Base-by-base conservation (phyloP, 2,113 vertebrate genomes). In the Colinus virginianus region DNA sequence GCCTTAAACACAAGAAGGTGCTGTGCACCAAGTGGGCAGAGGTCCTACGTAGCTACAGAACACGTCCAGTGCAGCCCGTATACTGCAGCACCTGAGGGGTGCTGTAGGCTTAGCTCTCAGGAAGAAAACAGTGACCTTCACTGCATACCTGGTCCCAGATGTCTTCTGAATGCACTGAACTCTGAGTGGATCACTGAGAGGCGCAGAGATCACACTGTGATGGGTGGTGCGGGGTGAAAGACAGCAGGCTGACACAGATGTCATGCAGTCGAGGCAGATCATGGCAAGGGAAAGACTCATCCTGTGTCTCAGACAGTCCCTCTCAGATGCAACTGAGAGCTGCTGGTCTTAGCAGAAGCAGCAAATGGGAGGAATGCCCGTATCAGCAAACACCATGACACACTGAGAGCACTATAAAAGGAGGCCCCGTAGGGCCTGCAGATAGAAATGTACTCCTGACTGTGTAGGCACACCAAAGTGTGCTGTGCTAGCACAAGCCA, bases 401-500 rank as follows among this genome's bases (percentile, higher is more conserved):
- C 85, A 51, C 46, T 46, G 70, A 79, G 84, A 94, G 32, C 56
- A 2, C 93, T 96, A 80, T 88, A 91, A 93, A 95, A 91, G 85
- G 90, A 95, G 90, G 85, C 68, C 78, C 15, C 45, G 56, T 82
- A 75, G 64, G 70, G 92, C 51, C 61, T 0, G 0, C 1, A 0
- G 76, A 63, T 79, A 78, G 90, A 91, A 90, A 91, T 78, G 90
- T 94, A 87, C 92, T 94, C 82, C 87, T 82, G 78, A 42, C 82
- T 56, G 61, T 23, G 23, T 76, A 86, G 59, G 55, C 69, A 80
- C 83, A 94, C 25, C 83, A 75, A 83, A 79, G 83, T 64, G 42
- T 51, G 6, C 32, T 42, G 76, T 72, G 74, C 82, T 82, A 83
- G 90, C 42, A 88, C 84, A 67, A 96, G 85, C 85, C 92, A 91